Evolutionary conservation across 2,113 vertebrate species (phyloP).

Genomic region (Oreochromis niloticus): DNA sequence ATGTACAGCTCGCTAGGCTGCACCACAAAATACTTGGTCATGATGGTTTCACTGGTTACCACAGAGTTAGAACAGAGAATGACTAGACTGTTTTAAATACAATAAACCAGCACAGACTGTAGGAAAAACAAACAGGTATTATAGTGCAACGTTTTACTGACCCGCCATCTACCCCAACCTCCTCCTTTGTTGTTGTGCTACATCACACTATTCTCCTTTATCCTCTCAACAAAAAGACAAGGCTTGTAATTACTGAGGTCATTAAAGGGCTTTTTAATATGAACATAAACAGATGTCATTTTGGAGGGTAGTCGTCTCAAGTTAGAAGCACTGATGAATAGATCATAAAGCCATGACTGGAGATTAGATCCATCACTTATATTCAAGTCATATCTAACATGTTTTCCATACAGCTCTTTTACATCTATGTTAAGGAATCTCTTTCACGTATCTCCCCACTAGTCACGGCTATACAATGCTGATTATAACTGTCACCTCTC

Average conservation of each 20-base stretch:
- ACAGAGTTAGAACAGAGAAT: neutral
- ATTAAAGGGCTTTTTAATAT: neutral
- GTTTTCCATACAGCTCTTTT: constrained; percentile 26
- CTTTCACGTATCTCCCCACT: constrained; percentile 27
- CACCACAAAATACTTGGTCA: neutral
- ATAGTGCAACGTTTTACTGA: neutral
- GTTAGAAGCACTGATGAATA: neutral
- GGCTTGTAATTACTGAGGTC: neutral
- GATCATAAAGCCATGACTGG: neutral
- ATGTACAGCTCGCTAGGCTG: neutral
- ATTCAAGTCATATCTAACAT: constrained; percentile 14
- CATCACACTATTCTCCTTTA: neutral
- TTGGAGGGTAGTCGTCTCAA: neutral
- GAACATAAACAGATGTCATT: neutral
- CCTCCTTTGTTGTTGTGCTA: neutral
- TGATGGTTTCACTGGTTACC: neutral
- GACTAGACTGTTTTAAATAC: neutral
- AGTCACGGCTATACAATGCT: constrained; percentile 20
- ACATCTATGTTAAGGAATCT: constrained; percentile 29
- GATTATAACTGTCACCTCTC: constrained; percentile 57
- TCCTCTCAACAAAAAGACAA: neutral
- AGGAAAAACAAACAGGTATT: neutral
- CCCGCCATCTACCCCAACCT: neutral
- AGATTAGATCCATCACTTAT: neutral
- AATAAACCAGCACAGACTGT: neutral